Conservation (phyloP, 2,113 vertebrate genomes). For the Alligator sinensis region DNA sequence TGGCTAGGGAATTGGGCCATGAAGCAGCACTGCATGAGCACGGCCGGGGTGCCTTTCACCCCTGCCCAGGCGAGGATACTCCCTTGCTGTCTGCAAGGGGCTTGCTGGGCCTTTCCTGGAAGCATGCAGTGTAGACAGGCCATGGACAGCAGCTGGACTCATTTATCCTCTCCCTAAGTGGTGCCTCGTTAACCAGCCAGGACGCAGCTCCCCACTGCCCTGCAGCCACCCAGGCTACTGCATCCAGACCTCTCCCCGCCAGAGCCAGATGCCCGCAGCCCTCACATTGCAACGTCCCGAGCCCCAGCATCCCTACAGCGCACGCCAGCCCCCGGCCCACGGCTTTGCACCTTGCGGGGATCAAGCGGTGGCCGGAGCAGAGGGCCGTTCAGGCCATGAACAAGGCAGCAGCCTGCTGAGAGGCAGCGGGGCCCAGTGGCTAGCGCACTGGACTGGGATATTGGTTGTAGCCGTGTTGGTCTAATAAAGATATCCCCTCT, state of each 20-base stretch:
- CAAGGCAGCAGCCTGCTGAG: neutral
- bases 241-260: no score
- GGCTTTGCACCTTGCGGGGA: neutral
- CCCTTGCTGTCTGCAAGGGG: no score
- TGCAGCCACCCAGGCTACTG: neutral
- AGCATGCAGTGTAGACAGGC: no score
- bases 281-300: no score
- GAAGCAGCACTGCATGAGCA: accelerated
- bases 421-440: neutral
- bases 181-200: neutral
- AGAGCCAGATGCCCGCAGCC: no score
- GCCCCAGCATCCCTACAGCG: no score
- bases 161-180: accelerated
- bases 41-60: accelerated
- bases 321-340: no score
- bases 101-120: no score
- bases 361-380: neutral
- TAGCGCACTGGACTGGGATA: no score
- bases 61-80: no score
- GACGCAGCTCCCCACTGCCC: neutral
- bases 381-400: neutral
- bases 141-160: accelerated
- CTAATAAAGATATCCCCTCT: no score
- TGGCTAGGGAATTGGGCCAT: neutral
- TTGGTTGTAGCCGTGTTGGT: no score